Percentiles rank a stretch among this genome's conserved stretches.
Evolutionary conservation across 2,797 vertebrate genomes (phyloP).

Genomic region (Danio kyathit): DNA sequence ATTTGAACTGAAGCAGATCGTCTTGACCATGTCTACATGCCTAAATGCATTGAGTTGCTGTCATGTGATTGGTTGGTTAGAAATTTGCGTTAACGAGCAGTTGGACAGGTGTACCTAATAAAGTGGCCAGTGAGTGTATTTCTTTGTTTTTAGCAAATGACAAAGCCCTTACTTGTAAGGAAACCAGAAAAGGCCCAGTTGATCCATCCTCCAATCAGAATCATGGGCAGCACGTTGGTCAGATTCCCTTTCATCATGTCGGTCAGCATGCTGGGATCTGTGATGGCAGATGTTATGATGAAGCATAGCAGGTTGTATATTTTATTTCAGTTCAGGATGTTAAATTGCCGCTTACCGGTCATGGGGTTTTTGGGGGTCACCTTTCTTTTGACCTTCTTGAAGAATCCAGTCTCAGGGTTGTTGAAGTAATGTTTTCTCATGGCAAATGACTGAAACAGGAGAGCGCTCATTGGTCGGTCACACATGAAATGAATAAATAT

Average conservation of each 20-base stretch:
- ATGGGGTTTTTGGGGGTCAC: constrained; percentile 85
- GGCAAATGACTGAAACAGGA: constrained; percentile 77
- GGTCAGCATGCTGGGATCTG: constrained; percentile 86
- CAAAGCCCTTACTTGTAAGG: constrained; percentile 81
- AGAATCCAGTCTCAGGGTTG: constrained; percentile 84
- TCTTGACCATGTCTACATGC: too few relatives aligned
- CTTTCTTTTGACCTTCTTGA: constrained; percentile 86
- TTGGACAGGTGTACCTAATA: too few relatives aligned
- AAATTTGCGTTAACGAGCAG: too few relatives aligned
- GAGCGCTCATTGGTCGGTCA: not conserved
- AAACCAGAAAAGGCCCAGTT: constrained; percentile 91
- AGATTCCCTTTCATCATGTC: constrained; percentile 91
- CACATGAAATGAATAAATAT: not conserved
- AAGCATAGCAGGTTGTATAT: not conserved
- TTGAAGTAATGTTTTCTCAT: constrained; percentile 89
- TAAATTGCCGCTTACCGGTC: constrained; percentile 73
- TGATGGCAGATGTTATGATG: not conserved
- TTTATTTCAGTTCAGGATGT: not conserved
- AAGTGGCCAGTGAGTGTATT: not conserved
- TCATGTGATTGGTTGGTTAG: too few relatives aligned
- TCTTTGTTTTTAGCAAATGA: not conserved
- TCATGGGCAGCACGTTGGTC: constrained; percentile 88
- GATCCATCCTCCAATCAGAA: constrained; percentile 88
- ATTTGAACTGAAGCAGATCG: too few relatives aligned
- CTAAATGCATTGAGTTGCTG: too few relatives aligned